Conservation (phyloP, 2,113 vertebrate genomes). For the Lampris megalopsis region DNA sequence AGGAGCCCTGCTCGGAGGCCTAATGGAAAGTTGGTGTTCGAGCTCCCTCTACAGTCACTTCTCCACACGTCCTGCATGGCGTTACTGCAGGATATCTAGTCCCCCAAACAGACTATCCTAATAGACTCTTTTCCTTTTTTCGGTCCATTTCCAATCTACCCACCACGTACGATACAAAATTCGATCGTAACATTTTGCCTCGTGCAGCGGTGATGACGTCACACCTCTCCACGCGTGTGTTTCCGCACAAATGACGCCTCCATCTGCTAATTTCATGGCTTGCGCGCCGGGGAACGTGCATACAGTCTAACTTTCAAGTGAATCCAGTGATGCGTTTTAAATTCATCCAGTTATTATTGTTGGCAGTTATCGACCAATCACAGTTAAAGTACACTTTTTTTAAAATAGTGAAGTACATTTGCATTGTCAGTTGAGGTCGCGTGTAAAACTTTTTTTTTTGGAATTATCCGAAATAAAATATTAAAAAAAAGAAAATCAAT, state of each 20-base stretch:
- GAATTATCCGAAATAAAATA: not conserved
- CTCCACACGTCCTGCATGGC: not conserved
- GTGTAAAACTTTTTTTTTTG: not conserved
- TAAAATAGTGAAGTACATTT: not conserved
- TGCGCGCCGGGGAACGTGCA: not conserved
- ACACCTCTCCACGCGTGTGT: not conserved
- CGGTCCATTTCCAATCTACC: constrained; percentile 9
- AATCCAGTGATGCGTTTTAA: not conserved
- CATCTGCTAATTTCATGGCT: constrained; percentile 7
- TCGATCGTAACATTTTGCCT: constrained; percentile 43
- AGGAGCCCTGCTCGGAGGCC: constrained; percentile 74
- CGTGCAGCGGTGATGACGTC: constrained; percentile 1
- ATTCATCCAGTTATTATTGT: not conserved
- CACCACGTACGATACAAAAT: constrained; percentile 18
- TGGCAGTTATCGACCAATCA: too few species aligned
- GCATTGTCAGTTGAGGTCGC: not conserved
- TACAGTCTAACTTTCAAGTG: not conserved
- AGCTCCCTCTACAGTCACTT: constrained; percentile 93
- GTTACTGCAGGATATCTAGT: too few species aligned
- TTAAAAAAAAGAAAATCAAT: constrained; percentile 10
- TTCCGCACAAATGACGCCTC: not conserved
- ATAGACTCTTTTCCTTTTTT: not conserved
- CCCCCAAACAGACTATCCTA: constrained; percentile 14
- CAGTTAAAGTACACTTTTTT: not conserved
- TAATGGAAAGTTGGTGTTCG: constrained; percentile 87